These are phyloP conservation scores for Caenorhabditis parvicauda DNA, from an alignment of 2,888 invertebrate genomes.

Conservation along the genomic window DNA sequence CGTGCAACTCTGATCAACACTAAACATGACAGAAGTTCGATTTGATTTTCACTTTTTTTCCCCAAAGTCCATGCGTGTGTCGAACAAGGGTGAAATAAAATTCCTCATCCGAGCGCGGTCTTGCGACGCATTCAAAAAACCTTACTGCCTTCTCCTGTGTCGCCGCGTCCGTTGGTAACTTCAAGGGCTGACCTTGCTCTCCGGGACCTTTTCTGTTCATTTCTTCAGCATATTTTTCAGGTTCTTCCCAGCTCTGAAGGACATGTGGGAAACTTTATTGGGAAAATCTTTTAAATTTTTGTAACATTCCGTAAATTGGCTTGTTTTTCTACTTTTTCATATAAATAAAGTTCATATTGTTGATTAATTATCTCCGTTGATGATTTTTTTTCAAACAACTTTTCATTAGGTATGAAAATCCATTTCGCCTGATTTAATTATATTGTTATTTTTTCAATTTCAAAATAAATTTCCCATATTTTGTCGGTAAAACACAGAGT, in stretches of 20 bases:
- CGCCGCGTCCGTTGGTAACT: slow-evolving; percentile 48
- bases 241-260: slow-evolving; percentile 30
- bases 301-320: no score
- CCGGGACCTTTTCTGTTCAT: slow-evolving; percentile 47
- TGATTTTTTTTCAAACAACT: no score
- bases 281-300: neutral
- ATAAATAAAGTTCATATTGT: neutral
- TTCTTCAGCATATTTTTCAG: slow-evolving; percentile 18
- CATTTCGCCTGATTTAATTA: no score
- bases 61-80: no score
- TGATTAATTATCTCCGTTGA: no score
- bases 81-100: no score
- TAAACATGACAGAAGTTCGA: no score
- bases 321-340: neutral
- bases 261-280: neutral
- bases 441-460: no score
- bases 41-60: neutral
- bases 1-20: neutral
- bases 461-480: no score
- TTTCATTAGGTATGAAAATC: no score
- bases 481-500: no score
- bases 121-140: neutral
- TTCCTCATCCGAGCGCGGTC: neutral
- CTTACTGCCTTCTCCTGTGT: slow-evolving; percentile 39
- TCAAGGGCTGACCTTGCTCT: slow-evolving; percentile 63